A percentile compares a stretch with the other conserved stretches of the same genome.
Evolutionary conservation across 2,797 vertebrate genomes (phyloP).

Genomic region (Protosalanx chinensis): DNA sequence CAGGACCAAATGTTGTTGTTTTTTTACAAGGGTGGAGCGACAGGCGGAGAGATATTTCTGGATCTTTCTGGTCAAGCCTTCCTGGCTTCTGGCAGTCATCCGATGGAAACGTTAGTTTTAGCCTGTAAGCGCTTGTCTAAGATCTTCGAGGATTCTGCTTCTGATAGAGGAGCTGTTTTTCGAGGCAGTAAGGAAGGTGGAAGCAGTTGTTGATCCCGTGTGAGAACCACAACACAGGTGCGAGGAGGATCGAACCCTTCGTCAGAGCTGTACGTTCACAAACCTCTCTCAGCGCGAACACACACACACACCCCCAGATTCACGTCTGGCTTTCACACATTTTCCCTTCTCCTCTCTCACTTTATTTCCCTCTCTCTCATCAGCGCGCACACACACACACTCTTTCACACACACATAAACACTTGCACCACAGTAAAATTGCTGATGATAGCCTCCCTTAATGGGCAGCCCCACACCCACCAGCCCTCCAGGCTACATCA

Average conservation of each 20-base stretch:
- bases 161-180: neutral
- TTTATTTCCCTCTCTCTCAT: too few species aligned
- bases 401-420: neutral
- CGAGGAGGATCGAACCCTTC: too few species aligned
- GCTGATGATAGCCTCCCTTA: conserved; percentile 29
- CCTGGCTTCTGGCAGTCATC: too few species aligned
- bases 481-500: conserved; percentile 58
- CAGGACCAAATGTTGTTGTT: conserved; percentile 48
- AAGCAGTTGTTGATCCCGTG: too few species aligned
- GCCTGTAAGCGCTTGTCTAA: conserved; percentile 83
- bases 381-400: too few species aligned
- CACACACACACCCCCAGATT: neutral
- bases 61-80: neutral
- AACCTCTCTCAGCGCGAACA: too few species aligned
- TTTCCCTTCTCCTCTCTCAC: neutral
- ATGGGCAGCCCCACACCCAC: conserved; percentile 58
- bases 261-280: neutral
- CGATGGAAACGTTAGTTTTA: conserved; percentile 86
- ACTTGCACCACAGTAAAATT: neutral
- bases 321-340: neutral
- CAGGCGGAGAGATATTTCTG: neutral
- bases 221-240: too few species aligned
- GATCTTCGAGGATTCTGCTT: conserved; percentile 38
- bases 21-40: neutral
- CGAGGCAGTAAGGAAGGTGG: too few species aligned